Base-by-base conservation (phyloP, 2,113 vertebrate genomes). In the Elachura formosa region DNA sequence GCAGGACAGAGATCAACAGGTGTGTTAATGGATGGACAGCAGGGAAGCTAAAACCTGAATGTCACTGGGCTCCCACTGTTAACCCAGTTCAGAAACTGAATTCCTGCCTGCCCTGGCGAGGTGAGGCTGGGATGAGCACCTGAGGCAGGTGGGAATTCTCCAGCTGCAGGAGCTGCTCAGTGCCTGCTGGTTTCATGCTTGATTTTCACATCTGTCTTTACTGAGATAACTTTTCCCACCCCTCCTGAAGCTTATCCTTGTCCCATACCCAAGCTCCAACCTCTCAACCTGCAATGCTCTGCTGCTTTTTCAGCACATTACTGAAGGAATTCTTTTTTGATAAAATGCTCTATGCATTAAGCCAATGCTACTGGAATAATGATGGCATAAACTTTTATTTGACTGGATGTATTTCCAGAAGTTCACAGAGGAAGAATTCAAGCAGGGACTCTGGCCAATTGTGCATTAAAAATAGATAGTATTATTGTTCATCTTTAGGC, bases 1-100 rank as follows among this genome's bases (percentile, higher is more conserved):
- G 99, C 98, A 99, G 98, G 89, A 98, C 99, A 0, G 98, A 97
- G 89, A 98, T 98, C 61, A 98, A 99, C 95, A 98, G 99, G 99
- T 99, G 56, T 11, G 90, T 66, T 49, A 21, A 16, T n/a, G 73
- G 38, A 38, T 77, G 73, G 63, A 2, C 28, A 52, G 29, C 5
- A 71, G 41, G 38, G 38, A 34, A 46, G 33, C 21, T 45, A 16
- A 80, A 71, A 85, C 28, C 29, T 54, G 40, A 49, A 43, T 79
- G n/a, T 14, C 45, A 13, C 17, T 38, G 63, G 6, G 45, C 34
- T 96, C 71, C 58, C 52, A 46, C 36, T n/a, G 28, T 10, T 82
- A 72, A 12, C 6, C 14, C 59, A 21, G 62, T 19, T 49, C 51
- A 55, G 40, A 43, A 58, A 46, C 9, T 4, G 79, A 89, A 89